Conservation (phyloP, 1,140 invertebrate genomes). For the Macrobrachium nipponense region DNA sequence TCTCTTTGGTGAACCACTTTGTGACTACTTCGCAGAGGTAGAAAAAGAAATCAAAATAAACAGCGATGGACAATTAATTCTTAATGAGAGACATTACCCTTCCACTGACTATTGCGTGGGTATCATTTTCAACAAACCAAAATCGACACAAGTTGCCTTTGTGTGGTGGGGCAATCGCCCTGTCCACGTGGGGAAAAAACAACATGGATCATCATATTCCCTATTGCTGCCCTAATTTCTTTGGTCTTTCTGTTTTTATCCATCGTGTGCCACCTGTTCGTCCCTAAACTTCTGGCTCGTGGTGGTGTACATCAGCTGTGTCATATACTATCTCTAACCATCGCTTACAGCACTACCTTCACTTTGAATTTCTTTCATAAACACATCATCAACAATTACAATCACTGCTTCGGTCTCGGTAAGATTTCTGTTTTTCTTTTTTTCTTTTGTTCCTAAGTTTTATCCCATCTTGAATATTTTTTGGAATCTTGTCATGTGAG, state of each 20-base stretch:
- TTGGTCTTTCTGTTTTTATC: conserved; percentile 14
- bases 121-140: background rate
- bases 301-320: conserved; percentile 32
- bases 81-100: background rate
- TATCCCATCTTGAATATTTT: background rate
- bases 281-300: conserved; percentile 1
- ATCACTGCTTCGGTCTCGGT: conserved; percentile 11
- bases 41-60: background rate
- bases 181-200: background rate
- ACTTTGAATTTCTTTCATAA: background rate
- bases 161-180: background rate
- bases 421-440: background rate
- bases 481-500: too few species aligned
- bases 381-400: too few species aligned
- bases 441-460: too few species aligned
- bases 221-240: background rate
- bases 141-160: background rate
- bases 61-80: background rate
- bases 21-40: background rate
- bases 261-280: conserved; percentile 22
- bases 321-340: conserved; percentile 29
- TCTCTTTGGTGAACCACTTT: background rate
- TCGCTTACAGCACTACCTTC: background rate
- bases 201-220: background rate
- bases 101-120: conserved; percentile 34